Base-by-base conservation (phyloP, 2,888 invertebrate genomes). In the Perithous albicinctus region DNA sequence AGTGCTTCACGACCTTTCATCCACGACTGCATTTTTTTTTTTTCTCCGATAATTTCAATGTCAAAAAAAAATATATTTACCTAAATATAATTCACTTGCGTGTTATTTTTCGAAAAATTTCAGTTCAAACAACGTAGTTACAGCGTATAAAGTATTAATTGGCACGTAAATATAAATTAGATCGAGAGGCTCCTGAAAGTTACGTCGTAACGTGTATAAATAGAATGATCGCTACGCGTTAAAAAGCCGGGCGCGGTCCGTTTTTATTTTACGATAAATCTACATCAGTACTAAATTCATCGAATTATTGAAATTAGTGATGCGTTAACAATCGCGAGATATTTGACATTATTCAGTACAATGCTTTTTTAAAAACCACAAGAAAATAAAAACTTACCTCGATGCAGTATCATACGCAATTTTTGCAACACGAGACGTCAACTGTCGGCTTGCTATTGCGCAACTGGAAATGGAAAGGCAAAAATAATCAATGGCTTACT, bases 401-500 rank as follows among this genome's bases (percentile, higher is more conserved):
- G 12, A n/a, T 23, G 26, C n/a, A 23, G 69, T 54, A 23, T 69
- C 38, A 5, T 23, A 38, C n/a, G 38, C n/a, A 51, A 38, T 54
- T 54, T 69, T n/a, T 54, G n/a, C 23, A 4, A n/a, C 23, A 15
- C n/a, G 23, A 38, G 6, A 35, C 8, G 41, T 69, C 23, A 69
- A 41, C 10, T 54, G 54, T 54, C 69, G 54, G 54, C 23, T 54
- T 26, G 32, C 38, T 54, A 23, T 41, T 69, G 69, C 69, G 69
- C 69, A 69, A 69, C 54, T 38, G 38, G 43, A 43, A 41, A 18
- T n/a, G n/a, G n/a, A n/a, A n/a, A n/a, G n/a, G 23, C 1, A 4
- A 38, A n/a, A 35, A 51, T n/a, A 35, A 48, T 48, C 51, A 35
- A 67, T 67, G 35, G 51, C n/a, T n/a, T n/a, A n/a, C n/a, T 51